A percentile compares a stretch with the other conserved stretches of the same genome.
phyloP scores from a whole-genome alignment of 1,140 invertebrate genomes.

The Ips nitidus region DNA sequence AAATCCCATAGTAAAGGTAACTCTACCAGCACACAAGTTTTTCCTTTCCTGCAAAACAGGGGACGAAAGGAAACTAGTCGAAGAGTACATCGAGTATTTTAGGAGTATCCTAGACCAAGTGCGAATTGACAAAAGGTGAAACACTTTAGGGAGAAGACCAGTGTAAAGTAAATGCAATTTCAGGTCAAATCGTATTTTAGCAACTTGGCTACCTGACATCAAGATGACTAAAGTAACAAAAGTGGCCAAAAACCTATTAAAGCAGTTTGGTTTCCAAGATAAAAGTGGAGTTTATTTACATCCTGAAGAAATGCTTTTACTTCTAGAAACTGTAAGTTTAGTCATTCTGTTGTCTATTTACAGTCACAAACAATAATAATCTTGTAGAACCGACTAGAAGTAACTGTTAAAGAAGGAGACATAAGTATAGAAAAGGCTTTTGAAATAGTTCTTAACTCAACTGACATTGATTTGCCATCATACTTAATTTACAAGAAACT shows the following conservation, averaged over 20 bases:
- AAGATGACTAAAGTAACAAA: constrained; percentile 39
- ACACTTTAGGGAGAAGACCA: neutral
- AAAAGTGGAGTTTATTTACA: constrained; percentile 42
- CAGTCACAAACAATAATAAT: constrained; percentile 12
- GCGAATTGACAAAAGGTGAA: constrained; percentile 44
- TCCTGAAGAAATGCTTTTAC: constrained; percentile 50
- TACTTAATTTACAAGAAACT: constrained; percentile 48
- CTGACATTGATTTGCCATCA: constrained; percentile 36
- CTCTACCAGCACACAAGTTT: constrained; percentile 36
- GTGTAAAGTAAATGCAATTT: too few species aligned
- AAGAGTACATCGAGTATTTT: constrained; percentile 31
- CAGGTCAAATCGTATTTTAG: constrained; percentile 39
- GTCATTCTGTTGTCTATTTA: constrained; percentile 1
- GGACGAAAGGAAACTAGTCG: constrained; percentile 28
- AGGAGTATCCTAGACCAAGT: constrained; percentile 35
- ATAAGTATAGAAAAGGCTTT: constrained; percentile 49
- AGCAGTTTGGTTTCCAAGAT: constrained; percentile 43
- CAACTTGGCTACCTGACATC: constrained; percentile 37
- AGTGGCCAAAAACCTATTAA: constrained; percentile 35
- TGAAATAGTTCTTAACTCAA: constrained; percentile 37
- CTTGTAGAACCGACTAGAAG: constrained; percentile 48
- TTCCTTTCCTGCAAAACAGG: constrained; percentile 32
- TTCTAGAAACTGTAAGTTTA: constrained; percentile 49
- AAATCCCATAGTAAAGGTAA: constrained; percentile 42
- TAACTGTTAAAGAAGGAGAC: constrained; percentile 39